Base-by-base conservation (phyloP, 2,888 invertebrate genomes). In the Aphodius granarius region DNA sequence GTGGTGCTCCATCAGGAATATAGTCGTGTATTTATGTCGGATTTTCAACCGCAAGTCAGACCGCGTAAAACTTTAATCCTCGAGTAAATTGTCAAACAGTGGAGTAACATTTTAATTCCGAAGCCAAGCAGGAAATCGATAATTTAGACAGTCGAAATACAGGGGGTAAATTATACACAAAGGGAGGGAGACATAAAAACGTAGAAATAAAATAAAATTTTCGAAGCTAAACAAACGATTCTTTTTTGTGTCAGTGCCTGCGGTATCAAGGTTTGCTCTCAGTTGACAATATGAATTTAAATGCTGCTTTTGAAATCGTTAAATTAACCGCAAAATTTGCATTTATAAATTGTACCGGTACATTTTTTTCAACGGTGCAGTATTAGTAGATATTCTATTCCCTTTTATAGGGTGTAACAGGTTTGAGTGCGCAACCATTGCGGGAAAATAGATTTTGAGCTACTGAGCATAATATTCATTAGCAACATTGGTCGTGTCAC, bases 81-180 rank as follows among this genome's bases (percentile, higher is more conserved):
- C 21, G 15, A 22, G n/a, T 21, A 22, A 68, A 68, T 68, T 68
- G 68, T 68, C 68, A 68, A 68, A 68, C 20, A 68, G 68, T 68
- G n/a, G 68, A 20, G 68, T 21, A 68, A 68, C 68, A 68, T 68
- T 68, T 68, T 68, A 68, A 68, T 68, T 68, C 68, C 3, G 22
- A n/a, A 20, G 20, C 20, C 9, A 20, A 68, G 21, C 68, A 68
- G 68, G 22, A 68, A 68, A 68, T 68, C 68, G 68, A 68, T 68
- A 68, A 20, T 68, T 68, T n/a, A 20, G 66, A 66, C 20, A 68
- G 68, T 68, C 21, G 21, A n/a, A 19, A 22, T 21, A 68, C 68
- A 68, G 22, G 22, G 21, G 68, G 20, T 19, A 19, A 68, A 68
- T 68, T 68, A 21, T 20, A 19, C 19, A 15, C n/a, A 43, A 13